A percentile compares a stretch with the other conserved stretches of the same genome.
Evolutionary conservation across 2,888 invertebrate species (phyloP).

Genomic region (Sceliomorpha sp.): DNA sequence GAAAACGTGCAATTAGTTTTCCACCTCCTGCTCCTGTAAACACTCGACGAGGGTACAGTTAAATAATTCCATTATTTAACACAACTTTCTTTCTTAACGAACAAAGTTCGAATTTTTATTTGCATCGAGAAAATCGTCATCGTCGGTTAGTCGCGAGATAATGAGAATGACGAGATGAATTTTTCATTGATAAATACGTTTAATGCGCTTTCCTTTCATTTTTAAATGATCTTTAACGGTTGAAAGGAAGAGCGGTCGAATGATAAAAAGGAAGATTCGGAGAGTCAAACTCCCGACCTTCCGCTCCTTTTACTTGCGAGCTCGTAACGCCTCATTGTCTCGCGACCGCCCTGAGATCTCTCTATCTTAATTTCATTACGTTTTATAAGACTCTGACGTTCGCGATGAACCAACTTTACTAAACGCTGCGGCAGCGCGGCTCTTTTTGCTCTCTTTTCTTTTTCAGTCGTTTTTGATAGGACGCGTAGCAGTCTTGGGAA

Average conservation of each 20-base stretch:
- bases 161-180: too few relatives aligned
- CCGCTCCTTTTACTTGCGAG: conserved; percentile 13
- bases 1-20: conserved; percentile 32
- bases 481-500: too few relatives aligned
- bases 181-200: too few relatives aligned
- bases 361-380: conserved; percentile 69
- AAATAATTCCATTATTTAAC: too few relatives aligned
- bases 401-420: conserved; percentile 36
- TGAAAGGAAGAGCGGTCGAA: conserved; percentile 31
- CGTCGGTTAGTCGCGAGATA: too few relatives aligned
- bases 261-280: conserved; percentile 38
- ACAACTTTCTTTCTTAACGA: too few relatives aligned
- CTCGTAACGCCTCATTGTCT: conserved; percentile 46
- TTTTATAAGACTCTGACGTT: conserved; percentile 58
- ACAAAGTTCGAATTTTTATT: too few relatives aligned
- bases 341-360: conserved; percentile 37
- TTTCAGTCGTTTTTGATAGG: too few relatives aligned
- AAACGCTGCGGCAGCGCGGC: conserved; percentile 32
- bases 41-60: conserved; percentile 3
- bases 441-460: too few relatives aligned
- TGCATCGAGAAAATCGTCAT: too few relatives aligned
- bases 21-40: background rate
- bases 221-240: conserved; percentile 23
- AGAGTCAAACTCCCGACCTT: conserved; percentile 24
- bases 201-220: too few relatives aligned